Conservation (phyloP, 2,888 invertebrate genomes). For the Apamea sordens region DNA sequence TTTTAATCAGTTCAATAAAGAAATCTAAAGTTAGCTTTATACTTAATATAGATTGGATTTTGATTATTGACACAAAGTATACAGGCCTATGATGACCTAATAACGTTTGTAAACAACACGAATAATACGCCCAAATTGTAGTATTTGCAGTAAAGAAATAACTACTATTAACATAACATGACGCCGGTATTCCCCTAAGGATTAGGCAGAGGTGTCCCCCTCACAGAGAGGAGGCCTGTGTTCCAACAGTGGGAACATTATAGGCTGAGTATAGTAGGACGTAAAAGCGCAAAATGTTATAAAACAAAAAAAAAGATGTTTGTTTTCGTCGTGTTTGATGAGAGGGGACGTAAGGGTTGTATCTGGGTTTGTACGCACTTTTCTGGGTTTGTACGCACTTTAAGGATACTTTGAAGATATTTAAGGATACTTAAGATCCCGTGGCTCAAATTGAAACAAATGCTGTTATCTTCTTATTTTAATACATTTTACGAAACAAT, state of each 20-base stretch:
- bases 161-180: not conserved
- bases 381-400: not conserved
- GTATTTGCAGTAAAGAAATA: not conserved
- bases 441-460: not conserved
- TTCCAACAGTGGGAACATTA: too few relatives aligned
- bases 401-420: not conserved
- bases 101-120: not conserved
- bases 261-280: not conserved
- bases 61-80: not conserved
- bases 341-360: not conserved
- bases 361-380: not conserved
- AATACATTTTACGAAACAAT: not conserved
- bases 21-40: not conserved
- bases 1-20: not conserved
- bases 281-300: not conserved
- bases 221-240: too few relatives aligned
- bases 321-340: not conserved
- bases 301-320: not conserved
- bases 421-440: not conserved
- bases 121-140: not conserved
- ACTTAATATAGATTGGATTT: not conserved
- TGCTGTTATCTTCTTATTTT: not conserved
- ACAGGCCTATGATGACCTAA: not conserved
- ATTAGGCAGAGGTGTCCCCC: not conserved
- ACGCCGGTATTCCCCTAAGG: not conserved